phyloP scores from a whole-genome alignment of 2,797 vertebrate genomes.

The Eupleurogrammus muticus region DNA sequence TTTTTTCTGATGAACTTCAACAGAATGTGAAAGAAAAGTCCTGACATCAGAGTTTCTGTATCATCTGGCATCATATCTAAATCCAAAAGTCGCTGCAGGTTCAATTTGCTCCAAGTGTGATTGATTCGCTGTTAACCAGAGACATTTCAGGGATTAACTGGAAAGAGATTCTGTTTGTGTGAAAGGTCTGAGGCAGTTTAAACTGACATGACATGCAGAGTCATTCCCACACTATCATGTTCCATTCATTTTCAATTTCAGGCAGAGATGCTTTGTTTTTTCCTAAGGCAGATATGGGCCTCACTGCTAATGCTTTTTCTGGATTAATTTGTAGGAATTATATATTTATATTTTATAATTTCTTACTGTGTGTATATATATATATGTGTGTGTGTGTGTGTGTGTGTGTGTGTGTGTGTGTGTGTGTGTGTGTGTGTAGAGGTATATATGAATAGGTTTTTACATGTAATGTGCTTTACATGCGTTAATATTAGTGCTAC shows the following conservation, averaged over 20 bases:
- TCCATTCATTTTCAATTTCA: not conserved
- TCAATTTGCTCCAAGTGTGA: conserved; percentile 30
- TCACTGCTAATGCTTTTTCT: not conserved
- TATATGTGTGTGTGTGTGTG: too few species aligned
- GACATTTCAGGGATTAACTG: conserved; percentile 5
- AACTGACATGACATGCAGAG: not conserved
- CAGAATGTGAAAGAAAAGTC: too few species aligned
- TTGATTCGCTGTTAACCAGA: conserved; percentile 45
- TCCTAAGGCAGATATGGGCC: too few species aligned
- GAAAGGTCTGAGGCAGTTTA: conserved; percentile 1
- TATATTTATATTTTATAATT: too few species aligned
- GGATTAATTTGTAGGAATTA: not conserved
- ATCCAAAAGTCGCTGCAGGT: too few species aligned
- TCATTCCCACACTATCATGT: not conserved
- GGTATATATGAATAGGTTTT: too few species aligned
- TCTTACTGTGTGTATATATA: too few species aligned
- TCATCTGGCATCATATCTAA: conserved; percentile 16
- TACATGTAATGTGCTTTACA: too few species aligned
- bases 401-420: too few species aligned
- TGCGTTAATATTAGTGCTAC: too few species aligned
- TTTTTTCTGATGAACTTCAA: too few species aligned
- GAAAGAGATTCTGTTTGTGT: conserved; percentile 16
- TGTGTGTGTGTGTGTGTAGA: too few species aligned
- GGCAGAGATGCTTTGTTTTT: not conserved
- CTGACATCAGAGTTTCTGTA: not conserved